Evolutionary conservation across 2,113 vertebrate genomes (phyloP).

Genomic region (Ophthalmolycus amberensis): DNA sequence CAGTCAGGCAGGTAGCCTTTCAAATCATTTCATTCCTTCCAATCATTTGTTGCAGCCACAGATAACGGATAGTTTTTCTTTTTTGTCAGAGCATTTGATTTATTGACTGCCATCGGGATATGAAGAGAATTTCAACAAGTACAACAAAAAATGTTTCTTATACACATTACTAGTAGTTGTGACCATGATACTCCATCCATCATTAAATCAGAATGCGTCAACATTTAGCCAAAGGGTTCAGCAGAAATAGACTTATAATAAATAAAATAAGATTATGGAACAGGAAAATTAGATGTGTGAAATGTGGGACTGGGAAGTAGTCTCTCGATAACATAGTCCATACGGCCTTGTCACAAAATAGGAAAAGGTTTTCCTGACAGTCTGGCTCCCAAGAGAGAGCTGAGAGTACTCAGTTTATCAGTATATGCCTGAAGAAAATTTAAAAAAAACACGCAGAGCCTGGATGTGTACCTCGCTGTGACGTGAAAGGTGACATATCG

Average conservation of each 20-base stretch:
- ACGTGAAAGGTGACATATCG: background rate
- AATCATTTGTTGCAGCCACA: too few species aligned
- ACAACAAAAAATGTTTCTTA: background rate
- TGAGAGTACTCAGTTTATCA: background rate
- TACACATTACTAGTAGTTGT: too few species aligned
- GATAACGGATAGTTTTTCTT: too few species aligned
- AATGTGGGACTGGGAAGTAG: background rate
- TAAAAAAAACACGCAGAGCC: background rate
- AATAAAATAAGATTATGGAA: background rate
- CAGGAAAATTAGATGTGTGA: background rate
- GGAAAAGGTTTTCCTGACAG: background rate
- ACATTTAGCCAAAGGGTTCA: background rate
- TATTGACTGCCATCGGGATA: too few species aligned
- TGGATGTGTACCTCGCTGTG: background rate
- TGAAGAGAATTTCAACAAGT: too few species aligned
- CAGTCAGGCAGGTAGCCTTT: too few species aligned
- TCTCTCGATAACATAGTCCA: background rate
- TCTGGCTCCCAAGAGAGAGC: background rate
- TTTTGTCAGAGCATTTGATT: too few species aligned
- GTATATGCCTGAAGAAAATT: background rate
- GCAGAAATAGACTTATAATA: background rate
- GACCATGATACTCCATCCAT: background rate
- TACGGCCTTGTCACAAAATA: background rate
- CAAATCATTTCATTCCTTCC: too few species aligned
- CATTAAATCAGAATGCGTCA: background rate